A percentile compares a stretch with the other conserved stretches of the same genome.
Conservation (phyloP, 2,888 invertebrate species). For the Lasioglossum villosulum region DNA sequence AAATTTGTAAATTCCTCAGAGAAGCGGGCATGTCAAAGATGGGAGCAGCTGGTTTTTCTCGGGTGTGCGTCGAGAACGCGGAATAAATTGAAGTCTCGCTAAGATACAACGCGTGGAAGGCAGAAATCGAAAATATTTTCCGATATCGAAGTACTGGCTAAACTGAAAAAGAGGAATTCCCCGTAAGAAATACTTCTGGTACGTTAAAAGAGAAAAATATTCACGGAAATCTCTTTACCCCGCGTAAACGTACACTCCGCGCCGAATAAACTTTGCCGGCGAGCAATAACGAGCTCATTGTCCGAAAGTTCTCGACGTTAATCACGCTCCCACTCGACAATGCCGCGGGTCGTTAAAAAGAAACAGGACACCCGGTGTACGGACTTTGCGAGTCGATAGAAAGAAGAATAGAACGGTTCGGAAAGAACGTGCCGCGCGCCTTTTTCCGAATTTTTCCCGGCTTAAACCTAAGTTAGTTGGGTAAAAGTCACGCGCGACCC, state of each 20-base stretch:
- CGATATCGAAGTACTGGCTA: not conserved
- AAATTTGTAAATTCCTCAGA: conserved; percentile 5
- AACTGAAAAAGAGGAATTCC: not conserved
- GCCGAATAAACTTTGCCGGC: not conserved
- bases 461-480: conserved; percentile 66
- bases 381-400: conserved; percentile 46
- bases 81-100: not conserved
- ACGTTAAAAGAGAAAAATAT: not conserved
- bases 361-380: conserved; percentile 15
- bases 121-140: not conserved
- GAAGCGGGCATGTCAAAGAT: not conserved
- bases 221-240: not conserved
- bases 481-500: conserved; percentile 62
- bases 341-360: conserved; percentile 4
- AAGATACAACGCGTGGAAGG: not conserved
- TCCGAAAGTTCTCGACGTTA: not conserved
- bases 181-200: not conserved
- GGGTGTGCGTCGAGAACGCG: not conserved
- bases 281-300: not conserved
- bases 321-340: not conserved
- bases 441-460: conserved; percentile 38
- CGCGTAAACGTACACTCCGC: not conserved
- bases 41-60: not conserved
- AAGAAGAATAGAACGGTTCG: conserved; percentile 36
- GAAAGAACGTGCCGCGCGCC: conserved; percentile 46